Conservation (phyloP, 2,888 invertebrate species). For the Ochropleura plecta region DNA sequence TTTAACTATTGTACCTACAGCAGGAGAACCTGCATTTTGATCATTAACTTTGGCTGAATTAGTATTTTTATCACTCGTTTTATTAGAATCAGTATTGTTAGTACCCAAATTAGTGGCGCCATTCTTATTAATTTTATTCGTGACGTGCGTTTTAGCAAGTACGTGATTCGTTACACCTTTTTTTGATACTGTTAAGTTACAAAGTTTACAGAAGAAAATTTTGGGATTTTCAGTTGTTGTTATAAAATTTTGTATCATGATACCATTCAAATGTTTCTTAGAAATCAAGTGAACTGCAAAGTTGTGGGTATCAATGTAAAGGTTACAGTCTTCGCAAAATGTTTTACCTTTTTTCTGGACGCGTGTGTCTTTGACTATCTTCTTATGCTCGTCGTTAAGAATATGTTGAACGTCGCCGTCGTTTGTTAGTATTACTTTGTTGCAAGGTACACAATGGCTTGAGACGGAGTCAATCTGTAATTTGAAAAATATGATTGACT, state of each 20-base stretch:
- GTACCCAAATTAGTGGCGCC: not conserved
- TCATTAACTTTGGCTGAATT: not conserved
- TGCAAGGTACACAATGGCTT: slow-evolving; percentile 53
- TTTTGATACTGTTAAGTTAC: not conserved
- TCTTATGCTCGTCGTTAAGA: slow-evolving; percentile 8
- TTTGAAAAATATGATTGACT: not conserved
- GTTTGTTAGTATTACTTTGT: not conserved
- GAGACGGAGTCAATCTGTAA: slow-evolving; percentile 32
- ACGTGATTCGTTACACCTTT: slow-evolving; percentile 9
- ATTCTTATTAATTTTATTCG: not conserved
- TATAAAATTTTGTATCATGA: not conserved
- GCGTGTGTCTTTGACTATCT: not conserved
- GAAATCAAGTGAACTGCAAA: not conserved
- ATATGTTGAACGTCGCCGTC: not conserved
- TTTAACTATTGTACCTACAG: not conserved
- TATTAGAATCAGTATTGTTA: not conserved
- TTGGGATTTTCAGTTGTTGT: rapidly evolving
- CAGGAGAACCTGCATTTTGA: not conserved
- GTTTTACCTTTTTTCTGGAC: not conserved
- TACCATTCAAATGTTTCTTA: not conserved
- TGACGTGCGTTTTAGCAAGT: slow-evolving; percentile 3
- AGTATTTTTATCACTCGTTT: not conserved
- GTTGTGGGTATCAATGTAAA: slow-evolving; percentile 16
- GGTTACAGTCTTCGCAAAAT: slow-evolving; percentile 24
- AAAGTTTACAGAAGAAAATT: not conserved